A percentile compares a stretch with the other conserved stretches of the same genome.
phyloP scores from a whole-genome alignment of 2,797 vertebrate genomes.

The Ctenosaura bakeri region DNA sequence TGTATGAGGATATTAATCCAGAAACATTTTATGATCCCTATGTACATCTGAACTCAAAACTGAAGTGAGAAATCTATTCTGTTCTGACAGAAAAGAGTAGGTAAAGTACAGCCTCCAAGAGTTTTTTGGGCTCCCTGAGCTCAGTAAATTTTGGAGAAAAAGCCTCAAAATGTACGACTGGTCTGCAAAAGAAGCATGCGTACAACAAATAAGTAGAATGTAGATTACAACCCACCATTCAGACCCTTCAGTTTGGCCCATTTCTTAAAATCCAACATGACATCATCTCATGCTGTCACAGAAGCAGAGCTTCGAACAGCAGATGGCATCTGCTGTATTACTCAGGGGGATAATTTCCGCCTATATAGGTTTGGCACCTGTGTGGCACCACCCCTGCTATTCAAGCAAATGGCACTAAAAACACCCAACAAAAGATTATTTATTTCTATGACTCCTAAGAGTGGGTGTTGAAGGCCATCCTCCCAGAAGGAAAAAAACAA shows the following conservation, averaged over 20 bases:
- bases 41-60: background rate
- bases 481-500: conserved; percentile 12
- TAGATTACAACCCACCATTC: background rate
- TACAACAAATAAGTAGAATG: background rate
- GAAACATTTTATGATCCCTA: background rate
- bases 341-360: background rate
- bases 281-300: background rate
- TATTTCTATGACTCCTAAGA: conserved; percentile 33
- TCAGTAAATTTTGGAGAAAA: no score
- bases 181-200: no score
- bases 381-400: conserved; percentile 27
- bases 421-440: conserved; percentile 36
- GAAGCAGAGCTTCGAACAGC: conserved; percentile 16
- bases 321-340: background rate
- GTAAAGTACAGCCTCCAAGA: no score
- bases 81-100: background rate
- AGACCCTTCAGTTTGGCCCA: conserved; percentile 28
- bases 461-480: conserved; percentile 4
- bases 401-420: conserved; percentile 25
- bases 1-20: background rate
- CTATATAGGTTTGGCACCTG: background rate
- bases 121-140: no score
- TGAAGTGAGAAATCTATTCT: background rate
- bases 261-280: background rate
- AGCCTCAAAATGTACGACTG: no score